A percentile compares a stretch with the other conserved stretches of the same genome.
phyloP scores from a whole-genome alignment of 2,113 vertebrate genomes.

The Leptocoma aspasia region DNA sequence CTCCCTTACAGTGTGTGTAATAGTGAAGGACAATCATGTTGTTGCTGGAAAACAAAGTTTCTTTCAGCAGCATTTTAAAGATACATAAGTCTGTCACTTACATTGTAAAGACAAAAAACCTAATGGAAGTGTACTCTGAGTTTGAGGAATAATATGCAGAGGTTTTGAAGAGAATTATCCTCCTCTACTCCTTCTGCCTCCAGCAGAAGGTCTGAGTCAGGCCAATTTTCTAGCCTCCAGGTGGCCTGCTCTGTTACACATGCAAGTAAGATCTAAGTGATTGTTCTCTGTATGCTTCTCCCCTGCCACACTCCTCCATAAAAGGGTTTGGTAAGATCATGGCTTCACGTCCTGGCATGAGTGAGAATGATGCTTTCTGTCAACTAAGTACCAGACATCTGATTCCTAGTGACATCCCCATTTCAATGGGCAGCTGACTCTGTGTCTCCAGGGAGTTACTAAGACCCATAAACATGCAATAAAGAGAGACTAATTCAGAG shows the following conservation, averaged over 20 bases:
- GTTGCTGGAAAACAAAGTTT: not conserved
- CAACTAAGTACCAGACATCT: not conserved
- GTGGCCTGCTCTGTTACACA: not conserved
- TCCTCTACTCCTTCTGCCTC: not conserved
- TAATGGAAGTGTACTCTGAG: not conserved
- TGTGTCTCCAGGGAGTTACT: not conserved
- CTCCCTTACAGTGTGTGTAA: not conserved
- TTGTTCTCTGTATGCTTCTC: not conserved
- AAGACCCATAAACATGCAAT: not conserved
- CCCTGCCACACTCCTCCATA: not conserved
- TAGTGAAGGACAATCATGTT: not conserved
- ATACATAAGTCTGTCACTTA: not conserved
- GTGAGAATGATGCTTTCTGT: not conserved
- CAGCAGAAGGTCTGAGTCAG: not conserved
- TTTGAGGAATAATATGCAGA: not conserved
- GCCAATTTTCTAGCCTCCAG: not conserved
- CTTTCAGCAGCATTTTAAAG: not conserved
- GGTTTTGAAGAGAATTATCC: not conserved
- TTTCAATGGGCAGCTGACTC: not conserved
- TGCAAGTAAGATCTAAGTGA: not conserved
- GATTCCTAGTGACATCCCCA: not conserved
- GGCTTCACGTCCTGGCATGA: not conserved
- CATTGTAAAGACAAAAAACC: not conserved
- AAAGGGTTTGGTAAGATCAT: not conserved
- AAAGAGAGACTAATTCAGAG: not conserved